These are phyloP conservation scores for Latrodectus elegans DNA, from an alignment of 2,888 invertebrate species.

Conservation along the genomic window DNA sequence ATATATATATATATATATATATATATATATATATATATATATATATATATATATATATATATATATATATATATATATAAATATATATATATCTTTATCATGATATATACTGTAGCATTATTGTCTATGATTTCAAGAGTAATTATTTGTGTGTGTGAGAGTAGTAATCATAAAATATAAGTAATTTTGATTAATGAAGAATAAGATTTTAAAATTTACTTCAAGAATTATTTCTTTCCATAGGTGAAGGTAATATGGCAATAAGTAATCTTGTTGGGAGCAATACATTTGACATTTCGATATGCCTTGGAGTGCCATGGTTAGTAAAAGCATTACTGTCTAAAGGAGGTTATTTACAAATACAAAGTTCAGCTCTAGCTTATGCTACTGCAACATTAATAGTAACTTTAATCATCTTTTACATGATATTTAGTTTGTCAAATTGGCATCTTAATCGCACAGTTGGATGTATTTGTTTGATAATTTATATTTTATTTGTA, in stretches of 20 bases:
- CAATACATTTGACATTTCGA: slow-evolving; percentile 89
- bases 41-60: no score
- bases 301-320: slow-evolving; percentile 89
- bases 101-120: no score
- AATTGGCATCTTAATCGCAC: slow-evolving; percentile 80
- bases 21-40: no score
- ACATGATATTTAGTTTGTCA: slow-evolving; percentile 81
- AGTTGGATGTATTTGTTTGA: slow-evolving; percentile 81
- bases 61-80: no score
- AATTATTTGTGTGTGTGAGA: neutral
- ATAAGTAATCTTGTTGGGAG: slow-evolving; percentile 92
- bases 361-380: slow-evolving; percentile 86
- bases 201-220: neutral
- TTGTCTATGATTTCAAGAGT: neutral
- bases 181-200: neutral
- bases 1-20: no score
- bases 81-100: no score
- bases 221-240: neutral
- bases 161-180: neutral
- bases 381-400: slow-evolving; percentile 87
- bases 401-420: slow-evolving; percentile 83
- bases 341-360: slow-evolving; percentile 81
- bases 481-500: slow-evolving; percentile 83
- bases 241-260: slow-evolving; percentile 80
- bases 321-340: slow-evolving; percentile 80